Evolutionary conservation across 2,888 invertebrate genomes (phyloP).

Genomic region (Listrodromus nycthemerus): DNA sequence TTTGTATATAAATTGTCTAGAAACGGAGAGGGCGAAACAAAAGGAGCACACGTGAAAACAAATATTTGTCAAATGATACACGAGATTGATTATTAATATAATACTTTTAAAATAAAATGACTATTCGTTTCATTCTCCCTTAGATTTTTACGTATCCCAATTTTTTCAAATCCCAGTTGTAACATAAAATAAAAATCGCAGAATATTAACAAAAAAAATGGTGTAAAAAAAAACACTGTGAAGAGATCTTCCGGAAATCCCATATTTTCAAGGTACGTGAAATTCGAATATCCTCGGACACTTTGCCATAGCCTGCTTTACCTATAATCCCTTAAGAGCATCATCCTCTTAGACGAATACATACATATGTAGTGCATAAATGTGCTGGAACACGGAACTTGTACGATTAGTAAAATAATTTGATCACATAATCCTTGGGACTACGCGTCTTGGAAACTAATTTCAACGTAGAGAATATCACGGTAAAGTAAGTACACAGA

Average conservation of each 20-base stretch:
- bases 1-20: slow-evolving; percentile 77
- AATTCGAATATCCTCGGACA: neutral
- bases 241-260: neutral
- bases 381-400: neutral
- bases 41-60: slow-evolving; percentile 1
- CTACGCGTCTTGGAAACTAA: slow-evolving; percentile 21
- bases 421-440: slow-evolving; percentile 55
- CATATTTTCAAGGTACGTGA: neutral
- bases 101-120: slow-evolving; percentile 74
- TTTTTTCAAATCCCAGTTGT: neutral
- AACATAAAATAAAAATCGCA: neutral
- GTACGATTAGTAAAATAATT: slow-evolving; percentile 48
- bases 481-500: too few species aligned
- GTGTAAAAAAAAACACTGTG: too few species aligned
- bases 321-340: neutral
- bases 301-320: neutral
- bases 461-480: slow-evolving; percentile 6
- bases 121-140: neutral
- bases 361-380: neutral
- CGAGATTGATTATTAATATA: slow-evolving; percentile 75
- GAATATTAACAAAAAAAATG: too few species aligned
- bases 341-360: neutral
- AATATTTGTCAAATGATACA: slow-evolving; percentile 52
- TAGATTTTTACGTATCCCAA: neutral
- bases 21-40: slow-evolving; percentile 61